Base-by-base conservation (phyloP, 2,888 invertebrate species). In the Boloria euphrosyne region DNA sequence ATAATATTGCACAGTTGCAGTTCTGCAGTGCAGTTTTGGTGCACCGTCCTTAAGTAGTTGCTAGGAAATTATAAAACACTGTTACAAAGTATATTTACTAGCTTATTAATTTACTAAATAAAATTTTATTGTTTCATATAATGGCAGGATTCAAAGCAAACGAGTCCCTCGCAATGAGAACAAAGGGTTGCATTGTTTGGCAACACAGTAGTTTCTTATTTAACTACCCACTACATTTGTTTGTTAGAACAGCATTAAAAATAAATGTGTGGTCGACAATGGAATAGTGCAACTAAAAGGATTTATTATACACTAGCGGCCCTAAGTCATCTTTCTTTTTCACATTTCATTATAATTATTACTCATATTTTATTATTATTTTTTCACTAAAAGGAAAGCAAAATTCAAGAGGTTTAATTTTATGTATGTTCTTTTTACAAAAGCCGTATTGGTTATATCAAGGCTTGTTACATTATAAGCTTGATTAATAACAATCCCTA, bases 301-400 rank as follows among this genome's bases (percentile, higher is more conserved):
- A 51, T 51, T 51, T 61, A 85, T 81, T 38, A 38, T 38, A 10
- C 31, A 38, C 31, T 38, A 38, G 31, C 1, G 31, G 7, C 7
- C 10, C 31, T 38, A 31, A 7, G 31, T 31, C 7, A 31, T 2
- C 7, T 7, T 31, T 38, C 7, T 38, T 22, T 22, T 22, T 22
- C 22, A 22, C 22, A 22, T 22, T 22, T 2, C 22, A 22, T 22
- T 22, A 2, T 22, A 22, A 22, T 22, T n/a, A n/a, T n/a, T 22
- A 22, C 22, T 22, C 22, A 2, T 2, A 22, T 2, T 22, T 22
- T 22, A 22, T 22, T 22, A 22, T n/a, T n/a, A n/a, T n/a, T 22
- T 22, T 22, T 22, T 22, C 22, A 22, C 22, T 22, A 22, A 22
- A 22, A 22, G 3, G 22, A 22, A 22, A 22, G 22, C 22, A 1